Evolutionary conservation across 2,113 vertebrate species (phyloP).

Genomic region (Pseudorasbora parva): DNA sequence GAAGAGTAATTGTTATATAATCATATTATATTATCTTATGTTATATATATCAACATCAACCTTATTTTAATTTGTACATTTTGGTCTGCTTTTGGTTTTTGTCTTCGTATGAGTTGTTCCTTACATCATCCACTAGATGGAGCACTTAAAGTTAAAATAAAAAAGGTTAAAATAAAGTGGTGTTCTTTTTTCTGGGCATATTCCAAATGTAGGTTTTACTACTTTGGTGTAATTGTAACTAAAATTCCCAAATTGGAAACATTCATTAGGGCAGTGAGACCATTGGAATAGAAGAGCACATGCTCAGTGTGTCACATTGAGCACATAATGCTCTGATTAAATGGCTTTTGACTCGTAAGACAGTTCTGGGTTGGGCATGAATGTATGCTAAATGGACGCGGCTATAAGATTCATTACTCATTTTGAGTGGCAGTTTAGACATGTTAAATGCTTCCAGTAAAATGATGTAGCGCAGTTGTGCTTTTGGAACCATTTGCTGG

Average conservation of each 20-base stretch:
- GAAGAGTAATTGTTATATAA: conserved; percentile 1
- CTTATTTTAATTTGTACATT: neutral
- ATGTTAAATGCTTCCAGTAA: conserved; percentile 52
- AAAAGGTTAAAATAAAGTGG: neutral
- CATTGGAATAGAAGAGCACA: neutral
- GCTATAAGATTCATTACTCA: conserved; percentile 46
- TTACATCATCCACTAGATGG: conserved; percentile 32
- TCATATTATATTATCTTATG: neutral
- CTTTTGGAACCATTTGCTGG: conserved; percentile 35
- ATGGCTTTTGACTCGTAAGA: conserved; percentile 24
- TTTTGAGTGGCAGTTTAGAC: conserved; percentile 48
- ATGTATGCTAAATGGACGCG: conserved; percentile 30
- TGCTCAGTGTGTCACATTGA: neutral
- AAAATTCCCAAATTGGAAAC: neutral
- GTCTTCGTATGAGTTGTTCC: neutral
- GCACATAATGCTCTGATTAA: conserved; percentile 36
- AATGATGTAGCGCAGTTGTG: conserved; percentile 37
- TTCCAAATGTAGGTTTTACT: neutral
- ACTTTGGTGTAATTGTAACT: conserved; percentile 5
- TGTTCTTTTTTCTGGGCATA: neutral
- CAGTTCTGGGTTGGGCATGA: conserved; percentile 24
- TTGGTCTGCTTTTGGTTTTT: neutral
- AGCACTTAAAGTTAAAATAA: neutral
- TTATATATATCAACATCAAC: neutral
- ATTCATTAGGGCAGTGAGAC: neutral